These are phyloP conservation scores for Scaptomyza montana DNA, from an alignment of 1,140 invertebrate species.

Conservation along the genomic window DNA sequence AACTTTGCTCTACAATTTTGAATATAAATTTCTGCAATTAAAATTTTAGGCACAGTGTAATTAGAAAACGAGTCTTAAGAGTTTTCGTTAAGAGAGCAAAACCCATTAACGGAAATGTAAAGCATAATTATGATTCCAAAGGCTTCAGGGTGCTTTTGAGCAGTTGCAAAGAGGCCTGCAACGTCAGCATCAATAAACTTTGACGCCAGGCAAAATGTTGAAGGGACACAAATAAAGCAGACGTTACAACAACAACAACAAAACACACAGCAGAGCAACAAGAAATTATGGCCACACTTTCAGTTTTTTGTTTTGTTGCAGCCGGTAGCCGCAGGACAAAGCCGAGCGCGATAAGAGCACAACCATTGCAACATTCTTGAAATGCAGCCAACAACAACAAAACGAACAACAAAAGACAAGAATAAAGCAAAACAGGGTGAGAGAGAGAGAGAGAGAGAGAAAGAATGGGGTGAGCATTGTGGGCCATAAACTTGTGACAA, in stretches of 20 bases:
- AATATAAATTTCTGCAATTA: not conserved
- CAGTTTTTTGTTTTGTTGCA: slow-evolving; percentile 44
- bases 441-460: not conserved
- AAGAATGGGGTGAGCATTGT: slow-evolving; percentile 23
- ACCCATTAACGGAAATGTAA: slow-evolving; percentile 52
- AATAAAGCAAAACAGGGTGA: not conserved
- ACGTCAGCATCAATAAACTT: slow-evolving; percentile 48
- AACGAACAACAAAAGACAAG: slow-evolving; percentile 4
- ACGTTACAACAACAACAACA: not conserved
- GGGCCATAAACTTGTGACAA: slow-evolving; percentile 75
- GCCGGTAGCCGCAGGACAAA: slow-evolving; percentile 48
- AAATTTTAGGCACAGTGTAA: slow-evolving; percentile 19
- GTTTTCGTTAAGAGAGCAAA: slow-evolving; percentile 10
- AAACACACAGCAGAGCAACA: slow-evolving; percentile 19
- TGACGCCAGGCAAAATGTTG: slow-evolving; percentile 32
- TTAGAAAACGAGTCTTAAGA: slow-evolving; percentile 15
- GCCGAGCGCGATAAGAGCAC: slow-evolving; percentile 29
- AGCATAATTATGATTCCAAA: slow-evolving; percentile 43
- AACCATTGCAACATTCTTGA: slow-evolving; percentile 63
- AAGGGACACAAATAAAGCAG: slow-evolving; percentile 5
- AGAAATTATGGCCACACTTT: slow-evolving; percentile 76
- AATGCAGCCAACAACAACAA: slow-evolving; percentile 66
- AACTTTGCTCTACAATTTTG: too few species aligned
- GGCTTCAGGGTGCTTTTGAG: slow-evolving; percentile 51
- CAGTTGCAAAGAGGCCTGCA: slow-evolving; percentile 43